phyloP scores from a whole-genome alignment of 2,113 vertebrate genomes.

The Trinectes maculatus region DNA sequence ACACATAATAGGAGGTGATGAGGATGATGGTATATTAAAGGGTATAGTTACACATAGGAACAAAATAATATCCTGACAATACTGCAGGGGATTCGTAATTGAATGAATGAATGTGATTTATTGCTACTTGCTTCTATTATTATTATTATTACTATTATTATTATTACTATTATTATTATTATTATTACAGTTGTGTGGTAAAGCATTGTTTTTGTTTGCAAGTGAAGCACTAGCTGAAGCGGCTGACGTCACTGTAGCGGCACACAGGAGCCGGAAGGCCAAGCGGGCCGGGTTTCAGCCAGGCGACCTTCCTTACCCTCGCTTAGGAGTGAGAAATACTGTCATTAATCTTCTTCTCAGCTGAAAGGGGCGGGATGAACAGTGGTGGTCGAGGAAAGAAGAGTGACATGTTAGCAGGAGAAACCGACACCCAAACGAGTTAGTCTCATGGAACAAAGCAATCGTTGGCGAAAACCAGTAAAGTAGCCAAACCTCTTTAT shows the following conservation, averaged over 20 bases:
- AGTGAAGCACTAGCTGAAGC: conserved; percentile 73
- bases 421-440: conserved; percentile 73
- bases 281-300: conserved; percentile 64
- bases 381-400: conserved; percentile 74
- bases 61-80: conserved; percentile 1
- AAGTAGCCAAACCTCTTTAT: conserved; percentile 76
- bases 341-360: conserved; percentile 81
- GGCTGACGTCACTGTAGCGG: conserved; percentile 73
- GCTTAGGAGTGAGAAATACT: conserved; percentile 79
- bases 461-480: conserved; percentile 39
- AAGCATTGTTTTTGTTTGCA: conserved; percentile 34
- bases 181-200: not conserved
- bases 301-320: conserved; percentile 82
- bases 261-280: conserved; percentile 70
- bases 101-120: no score
- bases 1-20: conserved; percentile 52
- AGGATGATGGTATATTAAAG: conserved; percentile 38
- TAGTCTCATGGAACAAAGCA: conserved; percentile 72
- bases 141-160: no score
- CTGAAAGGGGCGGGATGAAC: conserved; percentile 75
- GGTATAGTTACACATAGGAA: conserved; percentile 1
- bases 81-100: not conserved
- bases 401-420: conserved; percentile 76
- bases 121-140: no score
- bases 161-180: no score